phyloP scores from a whole-genome alignment of 1,140 invertebrate species.

The Eumeta japonica region DNA sequence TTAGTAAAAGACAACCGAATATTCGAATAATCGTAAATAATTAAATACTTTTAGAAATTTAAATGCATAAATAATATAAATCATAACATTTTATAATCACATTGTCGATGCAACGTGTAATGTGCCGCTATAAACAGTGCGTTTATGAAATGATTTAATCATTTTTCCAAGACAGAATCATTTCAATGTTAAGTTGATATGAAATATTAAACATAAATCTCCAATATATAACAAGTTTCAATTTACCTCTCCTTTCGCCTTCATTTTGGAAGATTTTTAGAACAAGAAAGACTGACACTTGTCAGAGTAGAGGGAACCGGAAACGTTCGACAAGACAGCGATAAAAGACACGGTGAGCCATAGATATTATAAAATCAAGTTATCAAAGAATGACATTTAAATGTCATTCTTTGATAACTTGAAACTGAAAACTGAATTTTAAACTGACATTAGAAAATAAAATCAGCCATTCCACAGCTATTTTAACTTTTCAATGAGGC shows the following conservation, averaged over 20 bases:
- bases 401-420: no score
- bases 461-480: no score
- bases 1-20: neutral
- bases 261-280: constrained; percentile 42
- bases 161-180: no score
- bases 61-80: neutral
- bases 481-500: no score
- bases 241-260: constrained; percentile 53
- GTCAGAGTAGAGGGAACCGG: neutral
- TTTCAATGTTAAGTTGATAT: no score
- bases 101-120: neutral
- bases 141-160: neutral
- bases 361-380: no score
- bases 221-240: neutral
- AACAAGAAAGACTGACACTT: no score
- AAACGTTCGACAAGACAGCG: no score
- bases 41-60: neutral
- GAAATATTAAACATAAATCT: neutral
- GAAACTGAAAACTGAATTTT: no score
- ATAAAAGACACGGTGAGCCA: no score
- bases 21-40: neutral
- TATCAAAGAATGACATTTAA: no score
- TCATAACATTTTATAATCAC: neutral
- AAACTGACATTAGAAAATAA: no score
- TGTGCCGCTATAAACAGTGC: neutral